Evolutionary conservation across 2,797 vertebrate species (phyloP).

Genomic region (Staurois parvus): DNA sequence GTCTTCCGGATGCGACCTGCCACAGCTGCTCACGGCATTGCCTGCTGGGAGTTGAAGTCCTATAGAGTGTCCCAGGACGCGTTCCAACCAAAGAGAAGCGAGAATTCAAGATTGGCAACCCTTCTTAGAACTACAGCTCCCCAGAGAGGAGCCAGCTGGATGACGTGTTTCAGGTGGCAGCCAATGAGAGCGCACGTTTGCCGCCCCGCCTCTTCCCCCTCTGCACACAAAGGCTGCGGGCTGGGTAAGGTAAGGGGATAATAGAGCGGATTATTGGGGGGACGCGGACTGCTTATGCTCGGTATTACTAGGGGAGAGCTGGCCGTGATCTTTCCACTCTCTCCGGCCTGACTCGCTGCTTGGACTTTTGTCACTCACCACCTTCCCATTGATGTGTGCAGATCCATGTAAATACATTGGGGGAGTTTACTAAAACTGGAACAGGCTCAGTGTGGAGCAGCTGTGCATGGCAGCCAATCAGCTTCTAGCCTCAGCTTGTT

Average conservation of each 20-base stretch:
- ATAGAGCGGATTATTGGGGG: background rate
- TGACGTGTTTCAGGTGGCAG: background rate
- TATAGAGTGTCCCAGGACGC: accelerated
- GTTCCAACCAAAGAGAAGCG: background rate
- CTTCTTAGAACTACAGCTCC: conserved; percentile 12
- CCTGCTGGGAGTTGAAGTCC: conserved; percentile 25
- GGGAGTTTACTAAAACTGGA: too few relatives aligned
- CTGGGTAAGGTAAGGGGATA: conserved; percentile 30
- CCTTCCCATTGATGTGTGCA: too few relatives aligned
- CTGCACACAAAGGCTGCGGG: conserved; percentile 46
- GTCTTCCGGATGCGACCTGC: background rate
- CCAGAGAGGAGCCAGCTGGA: background rate
- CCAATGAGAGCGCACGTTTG: conserved; percentile 22
- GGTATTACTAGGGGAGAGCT: background rate
- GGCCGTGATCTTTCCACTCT: background rate
- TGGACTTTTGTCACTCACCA: background rate
- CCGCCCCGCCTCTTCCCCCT: conserved; percentile 41
- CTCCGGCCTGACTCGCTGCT: background rate
- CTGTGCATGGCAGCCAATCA: too few relatives aligned
- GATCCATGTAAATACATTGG: too few relatives aligned
- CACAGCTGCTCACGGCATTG: background rate
- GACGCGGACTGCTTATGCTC: too few relatives aligned
- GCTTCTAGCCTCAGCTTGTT: too few relatives aligned
- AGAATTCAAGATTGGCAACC: too few relatives aligned
- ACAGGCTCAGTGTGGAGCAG: too few relatives aligned